Conservation (phyloP, 2,113 vertebrate genomes). For the Antigone vipio region DNA sequence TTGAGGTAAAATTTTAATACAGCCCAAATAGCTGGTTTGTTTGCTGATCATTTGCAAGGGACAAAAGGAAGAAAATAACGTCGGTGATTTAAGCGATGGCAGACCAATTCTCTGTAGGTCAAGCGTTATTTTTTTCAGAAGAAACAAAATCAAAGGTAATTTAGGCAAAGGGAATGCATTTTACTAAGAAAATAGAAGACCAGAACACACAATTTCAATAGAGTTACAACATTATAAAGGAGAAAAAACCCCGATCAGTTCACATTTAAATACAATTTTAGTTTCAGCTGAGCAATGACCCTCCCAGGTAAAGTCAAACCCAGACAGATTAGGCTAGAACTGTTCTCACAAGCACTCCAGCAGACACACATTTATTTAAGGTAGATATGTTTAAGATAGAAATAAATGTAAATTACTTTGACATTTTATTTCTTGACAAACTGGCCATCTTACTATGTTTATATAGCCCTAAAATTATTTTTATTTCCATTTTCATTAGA, state of each 20-base stretch:
- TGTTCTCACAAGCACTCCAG: neutral
- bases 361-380: neutral
- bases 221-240: conserved; percentile 54
- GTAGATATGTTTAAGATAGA: neutral
- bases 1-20: rapidly evolving
- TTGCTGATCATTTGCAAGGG: neutral
- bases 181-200: conserved; percentile 78
- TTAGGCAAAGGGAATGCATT: conserved; percentile 60
- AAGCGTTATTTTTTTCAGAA: rapidly evolving
- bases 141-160: neutral
- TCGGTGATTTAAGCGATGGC: rapidly evolving
- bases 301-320: neutral
- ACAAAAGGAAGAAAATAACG: neutral
- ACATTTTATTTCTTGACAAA: neutral
- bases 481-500: neutral
- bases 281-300: conserved; percentile 1
- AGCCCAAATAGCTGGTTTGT: neutral
- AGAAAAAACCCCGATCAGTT: neutral
- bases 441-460: neutral
- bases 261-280: conserved; percentile 14
- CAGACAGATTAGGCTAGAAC: neutral
- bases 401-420: neutral
- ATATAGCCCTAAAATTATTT: neutral
- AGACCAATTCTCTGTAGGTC: rapidly evolving
- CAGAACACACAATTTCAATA: conserved; percentile 40